Percentiles rank a stretch among this genome's conserved stretches.
phyloP scores from a whole-genome alignment of 1,140 invertebrate species.

The Aporrectodea caliginosa region DNA sequence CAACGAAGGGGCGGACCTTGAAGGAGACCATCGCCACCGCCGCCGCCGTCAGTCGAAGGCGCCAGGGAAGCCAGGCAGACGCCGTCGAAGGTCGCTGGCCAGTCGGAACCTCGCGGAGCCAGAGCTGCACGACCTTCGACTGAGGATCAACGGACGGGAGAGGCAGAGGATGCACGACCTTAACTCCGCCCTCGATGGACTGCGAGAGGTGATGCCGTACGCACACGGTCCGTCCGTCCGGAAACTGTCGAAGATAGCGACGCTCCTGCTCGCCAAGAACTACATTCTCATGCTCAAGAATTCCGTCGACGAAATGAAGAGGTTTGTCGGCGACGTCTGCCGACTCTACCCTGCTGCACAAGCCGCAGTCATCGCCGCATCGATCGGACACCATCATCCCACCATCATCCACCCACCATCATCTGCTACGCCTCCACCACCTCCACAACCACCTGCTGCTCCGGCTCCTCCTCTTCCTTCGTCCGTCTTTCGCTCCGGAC shows the following conservation, averaged over 20 bases:
- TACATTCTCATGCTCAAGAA: constrained; percentile 93
- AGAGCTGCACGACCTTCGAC: constrained; percentile 47
- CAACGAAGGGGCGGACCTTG: no score
- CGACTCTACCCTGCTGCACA: neutral
- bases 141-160: constrained; percentile 54
- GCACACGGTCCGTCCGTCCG: constrained; percentile 94
- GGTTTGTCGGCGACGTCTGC: neutral
- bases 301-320: constrained; percentile 55
- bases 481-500: no score
- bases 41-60: no score
- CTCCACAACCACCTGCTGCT: no score
- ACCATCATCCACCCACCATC: no score
- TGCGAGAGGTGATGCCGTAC: constrained; percentile 56
- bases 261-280: constrained; percentile 93
- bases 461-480: no score
- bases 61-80: no score
- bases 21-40: no score
- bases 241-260: constrained; percentile 99
- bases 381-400: no score
- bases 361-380: no score
- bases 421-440: no score
- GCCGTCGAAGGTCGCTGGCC: neutral
- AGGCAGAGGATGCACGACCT: constrained; percentile 56
- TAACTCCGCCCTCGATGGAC: constrained; percentile 53
- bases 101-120: neutral